phyloP scores from a whole-genome alignment of 2,888 invertebrate genomes.

The Oscheius sp. region DNA sequence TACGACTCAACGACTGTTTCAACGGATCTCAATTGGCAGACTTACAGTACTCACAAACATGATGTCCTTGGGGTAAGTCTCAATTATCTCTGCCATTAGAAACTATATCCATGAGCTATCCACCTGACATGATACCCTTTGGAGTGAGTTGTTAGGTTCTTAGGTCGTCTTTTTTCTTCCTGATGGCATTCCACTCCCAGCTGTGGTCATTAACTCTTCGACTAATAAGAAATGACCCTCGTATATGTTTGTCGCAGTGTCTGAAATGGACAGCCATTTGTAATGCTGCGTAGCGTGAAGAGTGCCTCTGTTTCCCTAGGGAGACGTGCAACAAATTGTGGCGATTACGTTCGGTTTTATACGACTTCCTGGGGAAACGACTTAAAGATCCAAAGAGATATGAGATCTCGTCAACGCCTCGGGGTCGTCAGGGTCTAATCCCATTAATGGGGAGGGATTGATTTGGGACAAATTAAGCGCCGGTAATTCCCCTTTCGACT shows the following conservation, averaged over 20 bases:
- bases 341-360: background rate
- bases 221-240: conserved; percentile 2
- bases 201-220: background rate
- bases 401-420: conserved; percentile 9
- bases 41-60: conserved; percentile 19
- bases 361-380: background rate
- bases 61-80: conserved; percentile 18
- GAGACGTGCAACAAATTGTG: background rate
- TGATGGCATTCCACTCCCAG: background rate
- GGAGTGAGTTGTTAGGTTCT: no score
- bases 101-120: background rate
- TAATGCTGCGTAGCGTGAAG: conserved; percentile 20
- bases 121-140: background rate
- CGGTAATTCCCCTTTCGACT: background rate
- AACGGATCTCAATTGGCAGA: conserved; percentile 43
- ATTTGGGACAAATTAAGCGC: conserved; percentile 25
- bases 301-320: background rate
- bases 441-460: conserved; percentile 26
- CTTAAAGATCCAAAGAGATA: background rate
- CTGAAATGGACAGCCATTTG: conserved; percentile 29
- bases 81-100: background rate
- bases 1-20: conserved; percentile 44
- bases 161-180: conserved; percentile 3
- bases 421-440: conserved; percentile 18
- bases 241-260: background rate